Conservation (phyloP, 2,113 vertebrate genomes). For the Campylomormyrus tamandua region DNA sequence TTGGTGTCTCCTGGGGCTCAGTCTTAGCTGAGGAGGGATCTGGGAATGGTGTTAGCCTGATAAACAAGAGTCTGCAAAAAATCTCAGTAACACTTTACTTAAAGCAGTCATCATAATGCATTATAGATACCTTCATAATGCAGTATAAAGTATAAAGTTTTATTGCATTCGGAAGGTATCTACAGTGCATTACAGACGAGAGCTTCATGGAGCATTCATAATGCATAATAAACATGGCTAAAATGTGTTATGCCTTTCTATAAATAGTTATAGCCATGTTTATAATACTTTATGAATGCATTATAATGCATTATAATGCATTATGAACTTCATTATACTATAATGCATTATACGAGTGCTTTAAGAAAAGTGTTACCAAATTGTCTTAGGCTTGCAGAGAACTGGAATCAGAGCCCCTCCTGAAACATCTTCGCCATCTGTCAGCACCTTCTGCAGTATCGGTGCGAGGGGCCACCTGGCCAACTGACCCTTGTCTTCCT, state of each 20-base stretch:
- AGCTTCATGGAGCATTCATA: too few species aligned
- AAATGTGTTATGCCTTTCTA: too few species aligned
- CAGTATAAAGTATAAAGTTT: background rate
- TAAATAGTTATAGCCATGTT: background rate
- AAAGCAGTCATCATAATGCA: background rate
- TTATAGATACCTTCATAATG: background rate
- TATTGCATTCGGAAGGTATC: background rate
- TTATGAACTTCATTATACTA: background rate
- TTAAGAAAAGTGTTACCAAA: background rate
- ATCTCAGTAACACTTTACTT: background rate
- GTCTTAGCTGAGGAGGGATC: background rate
- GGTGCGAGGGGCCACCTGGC: background rate
- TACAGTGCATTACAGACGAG: background rate
- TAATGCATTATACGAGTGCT: background rate
- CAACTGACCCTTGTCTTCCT: background rate
- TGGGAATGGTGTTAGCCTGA: background rate
- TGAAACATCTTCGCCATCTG: background rate
- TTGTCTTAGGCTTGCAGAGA: background rate
- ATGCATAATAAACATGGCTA: too few species aligned
- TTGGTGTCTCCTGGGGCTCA: background rate
- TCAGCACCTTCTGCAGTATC: background rate
- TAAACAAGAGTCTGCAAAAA: background rate
- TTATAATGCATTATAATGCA: background rate
- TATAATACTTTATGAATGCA: background rate
- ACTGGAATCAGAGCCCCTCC: background rate